Evolutionary conservation across 2,113 vertebrate species (phyloP), one percentile per base, ranked within the genome.

Genomic region (Columba janthina): DNA sequence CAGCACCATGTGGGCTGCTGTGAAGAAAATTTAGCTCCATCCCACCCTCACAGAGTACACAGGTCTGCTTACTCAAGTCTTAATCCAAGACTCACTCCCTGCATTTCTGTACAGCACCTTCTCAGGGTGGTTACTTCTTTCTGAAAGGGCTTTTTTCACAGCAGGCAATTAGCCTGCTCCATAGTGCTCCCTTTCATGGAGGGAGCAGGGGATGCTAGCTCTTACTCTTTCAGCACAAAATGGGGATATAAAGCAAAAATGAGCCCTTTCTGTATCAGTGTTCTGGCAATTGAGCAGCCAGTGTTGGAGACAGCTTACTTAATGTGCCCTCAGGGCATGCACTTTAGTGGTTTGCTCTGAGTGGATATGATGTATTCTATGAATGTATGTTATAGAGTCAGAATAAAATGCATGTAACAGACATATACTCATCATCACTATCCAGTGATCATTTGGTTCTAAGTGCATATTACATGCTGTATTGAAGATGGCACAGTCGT

Each of bases 311-410:
- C 82, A 94, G 79, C 65, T 87, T 94, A 83, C 22, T 94, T 87
- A 78, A 88, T 78, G 70, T 93, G 83, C 85, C 90, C 88, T 93
- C 85, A 29, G 90, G 90, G 93, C 85, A 95, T 96, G 78, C 90
- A 95, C 90, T 95, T 38, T 81, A 92, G 94, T 70, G 53, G 78
- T 93, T 97, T 92, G 83, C 95, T 90, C 90, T 76, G 85, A 92
- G 88, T 95, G 77, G 72, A 94, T 97, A 93, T 78, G 78, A 91
- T 89, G 79, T 95, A 78, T 92, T 96, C 95, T 95, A 78, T 97
- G 95, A 97, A 97, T 97, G 85, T 97, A 95, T 95, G 94, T 96
- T 94, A 86, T 90, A 84, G 67, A 94, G 91, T 96, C 83, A 83
- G 81, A 96, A 96, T 92, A 93, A 97, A 96, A 94, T 96, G 96